A percentile compares a stretch with the other conserved stretches of the same genome.
Conservation (phyloP, 2,113 vertebrate genomes). For the Labeo rohita region DNA sequence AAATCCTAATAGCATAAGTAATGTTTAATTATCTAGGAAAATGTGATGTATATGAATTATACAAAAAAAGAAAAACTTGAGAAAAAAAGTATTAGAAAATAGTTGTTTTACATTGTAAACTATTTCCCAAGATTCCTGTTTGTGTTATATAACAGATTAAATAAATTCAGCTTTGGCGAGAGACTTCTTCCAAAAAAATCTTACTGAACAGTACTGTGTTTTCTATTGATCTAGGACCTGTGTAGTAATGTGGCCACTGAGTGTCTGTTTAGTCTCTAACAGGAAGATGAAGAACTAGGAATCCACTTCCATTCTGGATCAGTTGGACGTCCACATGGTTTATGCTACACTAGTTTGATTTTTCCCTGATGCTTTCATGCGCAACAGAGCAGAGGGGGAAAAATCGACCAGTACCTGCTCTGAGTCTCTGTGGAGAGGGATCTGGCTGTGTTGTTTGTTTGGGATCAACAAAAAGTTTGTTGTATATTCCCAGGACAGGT, state of each 20-base stretch:
- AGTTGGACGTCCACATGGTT: conserved; percentile 4
- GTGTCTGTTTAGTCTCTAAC: not conserved
- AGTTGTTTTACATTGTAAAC: no score
- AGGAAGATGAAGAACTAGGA: not conserved
- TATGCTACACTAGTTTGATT: conserved; percentile 12
- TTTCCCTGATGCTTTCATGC: conserved; percentile 10
- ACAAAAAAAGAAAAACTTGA: no score
- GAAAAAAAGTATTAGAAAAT: no score
- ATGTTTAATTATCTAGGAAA: no score
- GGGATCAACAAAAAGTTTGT: conserved; percentile 16
- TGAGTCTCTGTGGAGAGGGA: conserved; percentile 13
- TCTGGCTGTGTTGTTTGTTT: conserved; percentile 22
- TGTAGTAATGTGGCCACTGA: not conserved
- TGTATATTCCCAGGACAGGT: not conserved
- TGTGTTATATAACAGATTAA: not conserved
- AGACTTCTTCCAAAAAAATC: not conserved
- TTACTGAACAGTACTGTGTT: not conserved
- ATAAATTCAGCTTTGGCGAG: not conserved
- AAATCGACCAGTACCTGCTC: conserved; percentile 2
- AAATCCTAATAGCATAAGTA: no score
- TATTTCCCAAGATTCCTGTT: no score
- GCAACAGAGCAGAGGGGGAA: not conserved
- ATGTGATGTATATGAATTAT: no score
- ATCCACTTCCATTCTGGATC: not conserved
- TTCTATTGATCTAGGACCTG: not conserved